Conservation (phyloP, 2,888 invertebrate species). For the Scaptomyza tumidula region DNA sequence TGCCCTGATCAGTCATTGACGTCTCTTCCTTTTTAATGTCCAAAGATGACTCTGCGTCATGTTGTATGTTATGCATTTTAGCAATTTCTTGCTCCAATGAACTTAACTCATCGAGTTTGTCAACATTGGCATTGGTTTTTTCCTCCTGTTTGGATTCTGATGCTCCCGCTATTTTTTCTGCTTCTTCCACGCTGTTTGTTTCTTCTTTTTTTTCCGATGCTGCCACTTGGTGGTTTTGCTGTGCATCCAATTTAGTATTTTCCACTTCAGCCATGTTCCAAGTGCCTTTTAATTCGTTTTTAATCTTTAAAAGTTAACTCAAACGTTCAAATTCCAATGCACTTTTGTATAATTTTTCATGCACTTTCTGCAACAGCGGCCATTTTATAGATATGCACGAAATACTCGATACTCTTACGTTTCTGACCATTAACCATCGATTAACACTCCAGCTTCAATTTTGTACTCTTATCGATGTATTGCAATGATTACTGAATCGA, state of each 20-base stretch:
- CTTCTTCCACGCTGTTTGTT: constrained; percentile 35
- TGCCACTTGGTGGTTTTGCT: constrained; percentile 8
- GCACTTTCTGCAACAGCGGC: constrained; percentile 66
- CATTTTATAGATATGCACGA: constrained; percentile 65
- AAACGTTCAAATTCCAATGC: constrained; percentile 31
- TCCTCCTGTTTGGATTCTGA: constrained; percentile 42
- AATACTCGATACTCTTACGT: constrained; percentile 6
- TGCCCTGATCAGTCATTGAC: constrained; percentile 1
- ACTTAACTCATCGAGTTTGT: constrained; percentile 77
- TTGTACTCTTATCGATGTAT: background rate
- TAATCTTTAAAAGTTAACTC: constrained; percentile 4
- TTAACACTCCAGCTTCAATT: background rate
- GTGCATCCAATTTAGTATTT: constrained; percentile 23
- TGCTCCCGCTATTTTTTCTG: constrained; percentile 49
- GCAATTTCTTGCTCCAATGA: constrained; percentile 83
- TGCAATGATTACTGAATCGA: constrained; percentile 15
- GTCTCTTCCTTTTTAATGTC: constrained; percentile 11
- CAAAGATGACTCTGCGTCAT: constrained; percentile 26
- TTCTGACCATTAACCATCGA: background rate
- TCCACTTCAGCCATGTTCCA: constrained; percentile 44
- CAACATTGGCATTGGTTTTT: constrained; percentile 12
- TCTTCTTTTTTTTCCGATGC: constrained; percentile 17
- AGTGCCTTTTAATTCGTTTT: constrained; percentile 7
- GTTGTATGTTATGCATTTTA: constrained; percentile 76
- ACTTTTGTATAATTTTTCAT: constrained; percentile 38